Evolutionary conservation across 2,888 invertebrate species (phyloP).

Genomic region (Harmothoe impar): DNA sequence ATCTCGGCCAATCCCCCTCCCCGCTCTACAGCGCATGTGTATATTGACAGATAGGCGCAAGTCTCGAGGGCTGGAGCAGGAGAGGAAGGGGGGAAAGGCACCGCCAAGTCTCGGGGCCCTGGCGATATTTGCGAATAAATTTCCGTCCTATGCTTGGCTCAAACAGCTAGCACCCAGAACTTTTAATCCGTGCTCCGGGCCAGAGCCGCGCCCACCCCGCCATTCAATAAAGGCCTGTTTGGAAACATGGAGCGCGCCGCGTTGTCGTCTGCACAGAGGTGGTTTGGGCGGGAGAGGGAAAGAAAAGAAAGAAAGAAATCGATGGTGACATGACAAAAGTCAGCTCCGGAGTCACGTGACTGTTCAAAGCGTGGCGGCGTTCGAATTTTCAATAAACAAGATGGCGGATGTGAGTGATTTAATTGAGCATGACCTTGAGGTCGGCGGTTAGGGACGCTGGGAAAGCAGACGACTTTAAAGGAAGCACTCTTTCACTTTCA

Average conservation of each 20-base stretch:
- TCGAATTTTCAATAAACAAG: slow-evolving; percentile 46
- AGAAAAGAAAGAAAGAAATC: slow-evolving; percentile 20
- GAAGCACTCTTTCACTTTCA: too few relatives aligned
- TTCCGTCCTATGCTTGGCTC: slow-evolving; percentile 45
- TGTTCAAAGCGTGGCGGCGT: slow-evolving; percentile 22
- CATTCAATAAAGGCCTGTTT: slow-evolving; percentile 61
- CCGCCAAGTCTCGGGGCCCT: neutral
- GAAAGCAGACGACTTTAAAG: too few relatives aligned
- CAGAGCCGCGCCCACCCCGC: neutral
- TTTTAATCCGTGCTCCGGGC: slow-evolving; percentile 45
- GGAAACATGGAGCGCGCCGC: slow-evolving; percentile 52
- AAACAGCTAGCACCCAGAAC: slow-evolving; percentile 32
- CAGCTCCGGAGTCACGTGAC: slow-evolving; percentile 49
- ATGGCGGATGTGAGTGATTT: slow-evolving; percentile 58
- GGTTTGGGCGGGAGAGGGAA: neutral
- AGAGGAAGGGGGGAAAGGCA: neutral
- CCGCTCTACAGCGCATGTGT: slow-evolving; percentile 26
- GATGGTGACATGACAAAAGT: slow-evolving; percentile 53
- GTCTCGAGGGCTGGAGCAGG: neutral
- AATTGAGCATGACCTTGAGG: slow-evolving; percentile 40
- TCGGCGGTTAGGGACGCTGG: neutral
- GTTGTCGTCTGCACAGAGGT: slow-evolving; percentile 27
- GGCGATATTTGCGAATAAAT: slow-evolving; percentile 59
- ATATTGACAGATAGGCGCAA: slow-evolving; percentile 21
- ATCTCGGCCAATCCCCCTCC: neutral